Evolutionary conservation across 2,888 invertebrate genomes (phyloP), one percentile per base, ranked within the genome.

Genomic region (Microplitis manilae): DNA sequence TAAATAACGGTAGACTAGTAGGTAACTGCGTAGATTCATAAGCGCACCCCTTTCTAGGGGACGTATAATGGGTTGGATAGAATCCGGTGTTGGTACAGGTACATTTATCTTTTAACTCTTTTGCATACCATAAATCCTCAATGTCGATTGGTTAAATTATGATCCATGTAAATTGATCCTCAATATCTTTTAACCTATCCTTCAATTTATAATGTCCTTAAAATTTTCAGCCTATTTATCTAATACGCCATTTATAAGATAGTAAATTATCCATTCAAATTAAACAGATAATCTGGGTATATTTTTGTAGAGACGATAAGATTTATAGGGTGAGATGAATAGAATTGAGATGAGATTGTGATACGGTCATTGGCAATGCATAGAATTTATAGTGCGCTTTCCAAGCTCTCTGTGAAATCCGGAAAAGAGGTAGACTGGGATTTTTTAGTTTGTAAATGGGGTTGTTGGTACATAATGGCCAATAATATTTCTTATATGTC

Each of bases 1-100:
- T 83, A 83, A 83, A 83, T 80, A 82, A 82, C 81, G 68, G 74
- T 41, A 9, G 8, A 41, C 2, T 62, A 77, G 77, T 79, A 80
- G 77, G 71, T 78, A 80, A 79, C 79, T 79, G 78, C 81, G 79
- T 68, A 80, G 81, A 80, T 83, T 80, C 81, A 82, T 81, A 80
- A 81, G 79, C n/a, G 30, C 62, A 40, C 38, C 72, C 72, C 60
- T 73, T 61, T 61, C 38, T 71, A 61, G 20, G 64, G 40, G 64
- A 64, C 39, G 62, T 72, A 62, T 39, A 61, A 30, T 71, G 15
- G n/a, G 64, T 41, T 64, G 15, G 65, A 73, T 64, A 39, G 65
- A 41, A 8, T 71, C 17, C 39, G 41, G 6, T 17, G 64, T 65
- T 41, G 64, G 41, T 20, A n/a, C 15, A 5, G 61, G 30, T 65